Evolutionary conservation across 2,797 vertebrate genomes (phyloP), one percentile per base, ranked within the genome.

Genomic region (Sebastes alutus): DNA sequence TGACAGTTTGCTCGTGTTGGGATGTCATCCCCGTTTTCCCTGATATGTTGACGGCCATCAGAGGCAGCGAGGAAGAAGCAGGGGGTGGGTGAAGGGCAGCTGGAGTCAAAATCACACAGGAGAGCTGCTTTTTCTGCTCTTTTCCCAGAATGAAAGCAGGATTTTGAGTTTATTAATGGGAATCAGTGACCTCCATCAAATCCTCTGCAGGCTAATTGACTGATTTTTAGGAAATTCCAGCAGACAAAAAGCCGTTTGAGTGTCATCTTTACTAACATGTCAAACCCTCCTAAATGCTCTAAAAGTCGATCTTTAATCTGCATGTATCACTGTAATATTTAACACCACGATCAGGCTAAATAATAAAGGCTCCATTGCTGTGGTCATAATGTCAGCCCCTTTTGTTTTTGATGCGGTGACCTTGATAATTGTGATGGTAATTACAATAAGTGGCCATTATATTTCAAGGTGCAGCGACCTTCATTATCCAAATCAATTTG

Each of bases 391-490:
- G 92, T 91, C 93, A 74, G 85, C 75, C 75, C 83, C 32, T 63
- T 93, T 91, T 91, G 90, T 93, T 90, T 93, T 91, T 88, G 92
- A 91, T 92, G 89, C 69, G 76, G 89, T 95, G 94, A 95, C 95
- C 95, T 96, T 95, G 93, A 95, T 96, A 95, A 96, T 95, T 93
- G 94, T 93, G 94, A 95, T 72, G 90, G 95, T 95, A 95, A 96
- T 96, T 96, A 95, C 92, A 95, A 95, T 95, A 96, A 96, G 95
- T 95, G 95, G 94, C 95, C 94, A 94, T 95, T 95, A 95, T 95
- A 95, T 94, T 95, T 94, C 94, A 96, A 95, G 95, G 95, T 96
- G 95, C 93, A 85, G 92, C 92, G 88, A 93, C 90, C 93, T 95
- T 95, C 94, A 95, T 96, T 94, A 95, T 91, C 94, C 90, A 91